Evolutionary conservation across 2,888 invertebrate genomes (phyloP).

Genomic region (Neuroscelio doddi): DNA sequence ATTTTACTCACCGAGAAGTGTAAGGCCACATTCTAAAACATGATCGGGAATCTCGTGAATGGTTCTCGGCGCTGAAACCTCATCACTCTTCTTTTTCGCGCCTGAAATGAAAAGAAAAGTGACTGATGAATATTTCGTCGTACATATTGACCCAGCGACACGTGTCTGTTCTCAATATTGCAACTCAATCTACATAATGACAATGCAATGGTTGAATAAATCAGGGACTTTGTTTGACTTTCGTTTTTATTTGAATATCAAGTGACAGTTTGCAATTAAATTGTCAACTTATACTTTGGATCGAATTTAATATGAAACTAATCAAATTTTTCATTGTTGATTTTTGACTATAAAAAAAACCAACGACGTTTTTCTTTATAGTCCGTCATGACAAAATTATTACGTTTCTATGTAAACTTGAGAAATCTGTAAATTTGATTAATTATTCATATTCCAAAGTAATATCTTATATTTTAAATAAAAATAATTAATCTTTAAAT

Average conservation of each 20-base stretch:
- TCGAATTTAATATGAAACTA: too few relatives aligned
- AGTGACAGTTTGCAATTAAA: constrained; percentile 1
- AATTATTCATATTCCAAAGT: too few relatives aligned
- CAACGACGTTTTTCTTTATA: too few relatives aligned
- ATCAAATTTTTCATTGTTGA: too few relatives aligned
- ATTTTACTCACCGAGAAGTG: constrained; percentile 78
- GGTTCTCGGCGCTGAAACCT: constrained; percentile 76
- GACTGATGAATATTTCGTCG: constrained; percentile 12
- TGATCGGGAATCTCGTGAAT: constrained; percentile 80
- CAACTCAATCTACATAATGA: too few relatives aligned
- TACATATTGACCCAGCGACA: constrained; percentile 27
- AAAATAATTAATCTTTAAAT: too few relatives aligned
- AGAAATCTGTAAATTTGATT: too few relatives aligned
- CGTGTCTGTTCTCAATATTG: constrained; percentile 29
- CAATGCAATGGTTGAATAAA: background rate
- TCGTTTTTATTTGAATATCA: constrained; percentile 1
- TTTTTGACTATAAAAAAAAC: too few relatives aligned
- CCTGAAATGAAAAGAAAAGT: constrained; percentile 67
- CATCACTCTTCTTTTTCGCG: constrained; percentile 71
- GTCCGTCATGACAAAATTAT: too few relatives aligned
- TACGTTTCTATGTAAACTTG: too few relatives aligned
- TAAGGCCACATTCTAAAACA: constrained; percentile 79
- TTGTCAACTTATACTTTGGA: constrained; percentile 37
- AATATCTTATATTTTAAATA: too few relatives aligned
- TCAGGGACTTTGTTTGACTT: constrained; percentile 1